Base-by-base conservation (phyloP, 2,113 vertebrate species). In the Sturnira hondurensis region DNA sequence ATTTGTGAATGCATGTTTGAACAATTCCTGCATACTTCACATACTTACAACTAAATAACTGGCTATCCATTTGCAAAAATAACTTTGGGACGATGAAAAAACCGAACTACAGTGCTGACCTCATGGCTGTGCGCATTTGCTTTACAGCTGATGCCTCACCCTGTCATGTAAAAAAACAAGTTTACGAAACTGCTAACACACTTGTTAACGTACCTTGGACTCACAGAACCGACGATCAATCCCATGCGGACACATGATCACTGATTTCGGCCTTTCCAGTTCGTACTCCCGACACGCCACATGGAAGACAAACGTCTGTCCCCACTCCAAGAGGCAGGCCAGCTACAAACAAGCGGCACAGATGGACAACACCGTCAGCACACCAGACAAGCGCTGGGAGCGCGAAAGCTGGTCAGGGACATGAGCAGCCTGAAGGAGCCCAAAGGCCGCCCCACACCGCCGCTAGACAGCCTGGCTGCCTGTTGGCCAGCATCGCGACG, bases 231-330 rank as follows among this genome's bases (percentile, higher is more conserved):
- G 99, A 12, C 99, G 99, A 97, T 99, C 99, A 15, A 99, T 99
- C n/a, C 99, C 99, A 33, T 99, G 99, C 97, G 99, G 99, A 97
- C 99, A 99, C 91, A 99, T 98, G 73, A 99, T 91, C 3, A 99
- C 98, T 47, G 99, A 99, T 96, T 99, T 99, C 50, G 99, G 99
- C 96, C 99, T 99, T 96, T 99, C 99, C n/a, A 99, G 98, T 97
- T 99, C 99, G 97, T 99, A 99, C 92, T 99, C 99, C 45, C 98
- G 98, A 77, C 99, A 99, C 43, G 99, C 98, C 33, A 99, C 99
- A 3, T 99, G 99, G 97, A 99, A 99, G 68, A 99, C 96, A 95
- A 99, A 99, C 3, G 98, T 99, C 98, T 99, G 99, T 0, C 99
- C 99, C 99, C 99, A 99, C 20, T 99, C 99, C 91, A 99, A 97